Conservation (phyloP, 2,888 invertebrate genomes). For the Zonitis immaculata region DNA sequence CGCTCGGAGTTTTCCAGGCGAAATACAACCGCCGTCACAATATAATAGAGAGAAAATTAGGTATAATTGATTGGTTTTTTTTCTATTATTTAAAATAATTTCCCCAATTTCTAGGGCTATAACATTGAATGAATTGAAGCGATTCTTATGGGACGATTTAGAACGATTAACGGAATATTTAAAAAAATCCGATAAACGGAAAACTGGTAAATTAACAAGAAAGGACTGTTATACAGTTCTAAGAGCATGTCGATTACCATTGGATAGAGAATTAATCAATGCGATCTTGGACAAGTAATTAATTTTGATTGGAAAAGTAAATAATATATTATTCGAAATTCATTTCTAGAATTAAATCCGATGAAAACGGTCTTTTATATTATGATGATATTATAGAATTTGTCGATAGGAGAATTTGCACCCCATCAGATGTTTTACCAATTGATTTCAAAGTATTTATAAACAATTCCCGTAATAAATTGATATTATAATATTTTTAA, state of each 20-base stretch:
- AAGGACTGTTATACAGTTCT: constrained; percentile 61
- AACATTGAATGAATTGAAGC: constrained; percentile 67
- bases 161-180: constrained; percentile 59
- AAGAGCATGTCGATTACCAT: constrained; percentile 65
- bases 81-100: not conserved
- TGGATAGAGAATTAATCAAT: constrained; percentile 62
- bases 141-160: constrained; percentile 68
- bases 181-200: constrained; percentile 54
- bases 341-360: constrained; percentile 57
- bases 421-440: constrained; percentile 50
- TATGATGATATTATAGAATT: constrained; percentile 68
- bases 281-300: constrained; percentile 64
- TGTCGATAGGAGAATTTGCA: constrained; percentile 61
- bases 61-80: constrained; percentile 41
- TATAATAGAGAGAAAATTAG: constrained; percentile 50
- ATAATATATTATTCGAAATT: not conserved
- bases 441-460: constrained; percentile 50
- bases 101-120: constrained; percentile 53
- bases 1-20: constrained; percentile 65
- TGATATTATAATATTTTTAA: no score
- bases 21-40: constrained; percentile 29
- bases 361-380: constrained; percentile 60
- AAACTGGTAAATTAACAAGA: constrained; percentile 55
- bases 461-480: no score
- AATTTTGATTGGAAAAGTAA: not conserved